A percentile compares a stretch with the other conserved stretches of the same genome.
These are phyloP conservation scores for Intellagama lesueurii DNA, from an alignment of 2,797 vertebrate genomes.

Conservation along the genomic window DNA sequence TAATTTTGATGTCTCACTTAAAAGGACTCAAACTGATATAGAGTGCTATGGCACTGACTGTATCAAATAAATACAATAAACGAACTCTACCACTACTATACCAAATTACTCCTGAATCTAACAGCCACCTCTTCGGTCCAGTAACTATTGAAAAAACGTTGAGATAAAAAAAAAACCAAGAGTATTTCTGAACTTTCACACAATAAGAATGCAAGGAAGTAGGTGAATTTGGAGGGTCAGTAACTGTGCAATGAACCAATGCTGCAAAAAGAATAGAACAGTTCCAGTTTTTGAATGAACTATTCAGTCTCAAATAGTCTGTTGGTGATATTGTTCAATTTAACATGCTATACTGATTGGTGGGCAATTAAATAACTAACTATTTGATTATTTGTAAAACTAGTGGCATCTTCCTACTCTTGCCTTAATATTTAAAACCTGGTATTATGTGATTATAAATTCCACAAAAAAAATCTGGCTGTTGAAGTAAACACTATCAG, in stretches of 20 bases:
- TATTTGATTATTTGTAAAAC: conserved; percentile 11
- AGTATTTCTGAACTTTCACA: neutral
- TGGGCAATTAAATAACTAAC: neutral
- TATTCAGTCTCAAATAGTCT: neutral
- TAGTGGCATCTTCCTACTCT: neutral
- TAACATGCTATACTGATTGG: neutral
- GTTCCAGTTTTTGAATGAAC: conserved; percentile 11
- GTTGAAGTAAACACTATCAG: neutral
- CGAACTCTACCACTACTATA: fast-evolving
- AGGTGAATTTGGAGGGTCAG: neutral
- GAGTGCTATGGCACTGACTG: neutral
- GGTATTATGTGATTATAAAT: conserved; percentile 4
- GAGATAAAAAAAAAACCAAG: conserved; percentile 5
- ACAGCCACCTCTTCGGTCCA: neutral
- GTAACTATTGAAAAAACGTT: neutral
- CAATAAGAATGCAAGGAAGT: neutral
- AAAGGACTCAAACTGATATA: neutral
- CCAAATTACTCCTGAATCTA: conserved; percentile 4
- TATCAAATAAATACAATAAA: neutral
- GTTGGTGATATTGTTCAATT: neutral
- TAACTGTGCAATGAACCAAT: neutral
- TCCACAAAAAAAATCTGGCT: conserved; percentile 2
- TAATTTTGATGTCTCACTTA: neutral
- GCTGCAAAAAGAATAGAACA: conserved; percentile 21
- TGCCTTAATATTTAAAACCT: conserved; percentile 1